Evolutionary conservation across 2,113 vertebrate species (phyloP), one percentile per base, ranked within the genome.

Genomic region (Cyanoliseus patagonus): DNA sequence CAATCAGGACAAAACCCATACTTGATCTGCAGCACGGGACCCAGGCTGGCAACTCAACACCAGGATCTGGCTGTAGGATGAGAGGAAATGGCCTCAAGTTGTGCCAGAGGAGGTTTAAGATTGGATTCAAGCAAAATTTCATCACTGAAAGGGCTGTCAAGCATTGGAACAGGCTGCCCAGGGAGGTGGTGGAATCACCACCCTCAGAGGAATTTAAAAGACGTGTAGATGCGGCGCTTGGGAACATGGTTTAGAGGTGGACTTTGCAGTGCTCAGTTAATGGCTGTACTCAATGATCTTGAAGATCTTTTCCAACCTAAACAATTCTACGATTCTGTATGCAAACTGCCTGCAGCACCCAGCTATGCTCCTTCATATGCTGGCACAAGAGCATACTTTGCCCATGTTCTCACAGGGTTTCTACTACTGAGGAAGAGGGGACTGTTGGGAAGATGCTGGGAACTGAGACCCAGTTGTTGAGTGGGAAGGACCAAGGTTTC

Each of bases 321-420:
- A 59, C 57, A 35, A 16, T 59, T 35, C 33, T 35, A 16, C 35
- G 33, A 59, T 35, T 35, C 57, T 16, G 23, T 35, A 59, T 35
- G 22, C 57, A 59, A 59, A 59, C 25, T 55, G 35, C 8, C 41
- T 9, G 18, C 39, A 15, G 61, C 47, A 55, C 46, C 37, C 42
- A 18, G 51, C 23, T 5, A 11, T 0, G 11, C 3, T 61, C 31
- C 27, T 27, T 37, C 16, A 18, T 2, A 1, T 0, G 0, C 0
- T 6, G 30, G 30, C 9, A 7, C 19, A 6, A 25, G 39, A 39
- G 17, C 47, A 31, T 5, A 28, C 33, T 47, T 28, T 30, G n/a
- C 10, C 46, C 70, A 0, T 1, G 16, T 10, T 74, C 57, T 61
- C 3, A 9, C 0, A 2, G 1, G 22, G 42, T 18, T 84, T 24